Conservation (phyloP, 2,797 vertebrate species). For the Pelobates cultripes region DNA sequence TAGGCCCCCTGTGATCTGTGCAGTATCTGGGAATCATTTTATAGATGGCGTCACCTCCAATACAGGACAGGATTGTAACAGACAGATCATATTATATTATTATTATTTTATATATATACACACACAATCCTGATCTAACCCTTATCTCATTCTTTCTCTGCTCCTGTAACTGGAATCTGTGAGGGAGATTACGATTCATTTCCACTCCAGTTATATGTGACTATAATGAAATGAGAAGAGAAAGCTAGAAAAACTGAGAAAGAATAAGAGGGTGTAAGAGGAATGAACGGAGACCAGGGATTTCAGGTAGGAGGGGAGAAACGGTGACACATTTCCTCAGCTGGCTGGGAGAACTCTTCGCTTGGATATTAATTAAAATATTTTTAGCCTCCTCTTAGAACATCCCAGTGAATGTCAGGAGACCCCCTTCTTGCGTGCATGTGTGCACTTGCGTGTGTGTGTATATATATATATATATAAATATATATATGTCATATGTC, state of each 20-base stretch:
- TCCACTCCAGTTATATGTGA: conserved; percentile 42
- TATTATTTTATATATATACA: no score
- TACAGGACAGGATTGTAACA: no score
- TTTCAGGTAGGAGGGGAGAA: conserved; percentile 48
- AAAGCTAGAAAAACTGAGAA: neutral
- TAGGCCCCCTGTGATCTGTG: no score
- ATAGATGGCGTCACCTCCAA: no score
- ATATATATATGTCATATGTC: neutral
- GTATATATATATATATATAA: neutral
- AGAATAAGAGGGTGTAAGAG: neutral
- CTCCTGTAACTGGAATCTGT: conserved; percentile 12
- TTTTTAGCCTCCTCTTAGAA: conserved; percentile 47
- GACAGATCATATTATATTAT: no score
- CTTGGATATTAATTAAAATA: conserved; percentile 56
- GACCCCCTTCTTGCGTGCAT: conserved; percentile 37
- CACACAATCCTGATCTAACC: conserved; percentile 11
- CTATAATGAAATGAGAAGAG: conserved; percentile 11
- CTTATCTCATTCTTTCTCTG: conserved; percentile 8
- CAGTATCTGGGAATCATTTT: no score
- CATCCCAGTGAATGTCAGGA: conserved; percentile 52
- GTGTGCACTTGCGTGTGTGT: conserved; percentile 6
- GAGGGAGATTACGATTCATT: conserved; percentile 27
- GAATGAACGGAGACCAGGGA: conserved; percentile 33
- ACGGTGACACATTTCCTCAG: conserved; percentile 50
- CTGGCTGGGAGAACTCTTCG: conserved; percentile 44